Percentiles rank a stretch among this genome's conserved stretches.
These are phyloP conservation scores for Lacanobia oleracea DNA, from an alignment of 2,888 invertebrate genomes.

Conservation along the genomic window DNA sequence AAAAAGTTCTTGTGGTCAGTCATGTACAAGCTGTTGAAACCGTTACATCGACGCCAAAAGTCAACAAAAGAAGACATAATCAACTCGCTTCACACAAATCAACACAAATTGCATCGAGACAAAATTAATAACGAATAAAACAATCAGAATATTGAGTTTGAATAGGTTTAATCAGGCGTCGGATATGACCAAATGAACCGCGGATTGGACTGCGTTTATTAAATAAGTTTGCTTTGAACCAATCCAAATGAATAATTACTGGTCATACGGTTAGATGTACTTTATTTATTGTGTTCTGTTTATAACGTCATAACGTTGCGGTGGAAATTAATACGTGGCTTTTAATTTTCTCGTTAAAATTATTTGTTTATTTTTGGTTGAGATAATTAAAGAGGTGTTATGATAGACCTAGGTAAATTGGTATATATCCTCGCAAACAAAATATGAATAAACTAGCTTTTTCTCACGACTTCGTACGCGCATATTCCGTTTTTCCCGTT, in stretches of 20 bases:
- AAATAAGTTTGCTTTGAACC: slow-evolving; percentile 71
- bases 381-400: not conserved
- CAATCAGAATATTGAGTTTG: slow-evolving; percentile 62
- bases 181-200: slow-evolving; percentile 72
- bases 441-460: not conserved
- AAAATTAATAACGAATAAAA: slow-evolving; percentile 65
- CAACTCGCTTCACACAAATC: slow-evolving; percentile 4
- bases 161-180: slow-evolving; percentile 71
- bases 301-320: slow-evolving; percentile 34
- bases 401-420: not conserved
- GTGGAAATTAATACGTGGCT: slow-evolving; percentile 32
- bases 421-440: not conserved
- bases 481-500: no score
- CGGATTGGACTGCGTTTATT: slow-evolving; percentile 65
- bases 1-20: not conserved
- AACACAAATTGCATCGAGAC: slow-evolving; percentile 57
- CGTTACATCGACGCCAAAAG: not conserved
- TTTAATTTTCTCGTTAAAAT: slow-evolving; percentile 34
- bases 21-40: not conserved
- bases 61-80: not conserved
- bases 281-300: slow-evolving; percentile 45
- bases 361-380: slow-evolving; percentile 24
- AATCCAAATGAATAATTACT: slow-evolving; percentile 69
- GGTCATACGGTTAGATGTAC: slow-evolving; percentile 50
- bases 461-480: no score